phyloP scores from a whole-genome alignment of 2,113 vertebrate species.

The Poecilia latipinna region DNA sequence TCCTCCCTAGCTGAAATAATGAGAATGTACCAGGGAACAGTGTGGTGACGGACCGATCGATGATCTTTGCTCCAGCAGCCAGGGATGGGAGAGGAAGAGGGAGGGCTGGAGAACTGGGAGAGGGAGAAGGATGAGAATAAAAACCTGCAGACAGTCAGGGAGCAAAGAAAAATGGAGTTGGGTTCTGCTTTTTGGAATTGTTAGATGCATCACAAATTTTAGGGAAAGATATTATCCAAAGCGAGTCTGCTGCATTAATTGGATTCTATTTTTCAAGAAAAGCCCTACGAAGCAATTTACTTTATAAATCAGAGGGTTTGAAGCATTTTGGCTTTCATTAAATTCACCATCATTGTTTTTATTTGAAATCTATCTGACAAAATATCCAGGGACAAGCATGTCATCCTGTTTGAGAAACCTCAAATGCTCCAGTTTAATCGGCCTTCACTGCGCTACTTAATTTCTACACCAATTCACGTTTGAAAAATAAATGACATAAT shows the following conservation, averaged over 20 bases:
- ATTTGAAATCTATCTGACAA: conserved; percentile 42
- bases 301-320: conserved; percentile 49
- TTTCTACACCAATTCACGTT: conserved; percentile 7
- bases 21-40: conserved; percentile 67
- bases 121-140: conserved; percentile 47
- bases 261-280: conserved; percentile 53
- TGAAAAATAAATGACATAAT: conserved; percentile 13
- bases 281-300: conserved; percentile 46
- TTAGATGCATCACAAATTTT: conserved; percentile 48
- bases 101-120: conserved; percentile 28
- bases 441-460: conserved; percentile 18
- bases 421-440: conserved; percentile 37
- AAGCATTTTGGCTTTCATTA: conserved; percentile 62
- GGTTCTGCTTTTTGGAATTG: conserved; percentile 39
- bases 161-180: conserved; percentile 48
- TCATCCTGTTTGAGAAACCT: conserved; percentile 41
- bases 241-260: conserved; percentile 53
- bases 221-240: conserved; percentile 50
- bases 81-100: conserved; percentile 34
- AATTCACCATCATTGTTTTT: conserved; percentile 51
- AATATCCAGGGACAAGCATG: conserved; percentile 41
- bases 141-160: conserved; percentile 48
- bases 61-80: conserved; percentile 70
- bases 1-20: conserved; percentile 75
- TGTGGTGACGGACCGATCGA: conserved; percentile 68